Percentiles rank a stretch among this genome's conserved stretches.
These are phyloP conservation scores for Staurois parvus DNA, from an alignment of 2,797 vertebrate genomes.

Conservation along the genomic window DNA sequence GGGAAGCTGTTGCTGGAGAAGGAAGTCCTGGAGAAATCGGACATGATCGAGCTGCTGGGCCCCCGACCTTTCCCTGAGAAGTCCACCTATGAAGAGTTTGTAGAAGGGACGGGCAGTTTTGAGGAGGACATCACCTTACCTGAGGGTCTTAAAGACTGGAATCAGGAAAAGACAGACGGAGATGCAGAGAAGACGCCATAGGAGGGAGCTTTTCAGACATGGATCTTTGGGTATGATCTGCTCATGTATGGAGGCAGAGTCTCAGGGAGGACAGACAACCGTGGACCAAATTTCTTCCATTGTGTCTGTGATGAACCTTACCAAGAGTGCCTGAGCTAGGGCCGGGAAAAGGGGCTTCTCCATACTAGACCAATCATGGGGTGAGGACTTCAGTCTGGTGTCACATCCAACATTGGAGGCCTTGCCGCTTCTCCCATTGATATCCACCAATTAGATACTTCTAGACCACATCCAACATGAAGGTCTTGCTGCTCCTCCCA, in stretches of 20 bases:
- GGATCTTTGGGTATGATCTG: neutral
- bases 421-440: too few relatives aligned
- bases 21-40: constrained; percentile 82
- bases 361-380: neutral
- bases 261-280: constrained; percentile 20
- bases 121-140: constrained; percentile 83
- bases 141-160: constrained; percentile 79
- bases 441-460: too few relatives aligned
- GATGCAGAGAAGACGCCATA: constrained; percentile 56
- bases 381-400: too few relatives aligned
- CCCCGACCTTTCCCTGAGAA: constrained; percentile 80
- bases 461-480: too few relatives aligned
- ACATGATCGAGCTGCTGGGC: constrained; percentile 82
- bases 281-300: constrained; percentile 19
- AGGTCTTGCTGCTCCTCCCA: too few relatives aligned
- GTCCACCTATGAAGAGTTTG: constrained; percentile 82
- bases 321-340: constrained; percentile 17
- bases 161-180: constrained; percentile 66
- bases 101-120: constrained; percentile 82
- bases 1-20: constrained; percentile 78
- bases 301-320: neutral
- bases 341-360: neutral
- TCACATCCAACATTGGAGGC: too few relatives aligned
- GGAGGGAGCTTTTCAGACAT: neutral
- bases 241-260: neutral